Evolutionary conservation across 2,113 vertebrate genomes (phyloP).

Genomic region (Hippocampus zosterae): DNA sequence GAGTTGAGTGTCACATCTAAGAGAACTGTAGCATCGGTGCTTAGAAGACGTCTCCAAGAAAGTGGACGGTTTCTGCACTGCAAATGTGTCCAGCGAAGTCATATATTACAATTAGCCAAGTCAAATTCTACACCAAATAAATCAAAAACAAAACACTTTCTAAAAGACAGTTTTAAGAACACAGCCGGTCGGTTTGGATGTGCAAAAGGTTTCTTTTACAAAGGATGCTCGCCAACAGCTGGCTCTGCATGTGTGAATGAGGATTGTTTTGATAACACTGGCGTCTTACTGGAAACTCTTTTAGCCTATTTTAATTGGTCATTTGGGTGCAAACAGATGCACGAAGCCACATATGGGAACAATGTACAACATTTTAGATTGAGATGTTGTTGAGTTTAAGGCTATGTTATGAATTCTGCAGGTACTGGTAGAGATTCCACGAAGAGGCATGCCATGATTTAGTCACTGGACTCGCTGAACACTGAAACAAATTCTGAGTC

Average conservation of each 20-base stretch:
- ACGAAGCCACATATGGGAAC: not conserved
- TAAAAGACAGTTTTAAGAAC: not conserved
- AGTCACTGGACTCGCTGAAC: not conserved
- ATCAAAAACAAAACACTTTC: not conserved
- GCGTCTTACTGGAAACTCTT: not conserved
- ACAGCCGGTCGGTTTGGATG: not conserved
- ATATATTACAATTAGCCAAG: not conserved
- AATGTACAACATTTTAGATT: constrained; percentile 11
- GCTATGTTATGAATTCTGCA: constrained; percentile 2
- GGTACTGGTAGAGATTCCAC: constrained; percentile 8
- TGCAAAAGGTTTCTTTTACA: not conserved
- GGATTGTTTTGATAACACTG: not conserved
- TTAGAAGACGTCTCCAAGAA: not conserved
- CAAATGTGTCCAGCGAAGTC: no score
- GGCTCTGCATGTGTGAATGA: not conserved
- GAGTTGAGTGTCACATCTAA: no score
- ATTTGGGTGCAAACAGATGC: not conserved
- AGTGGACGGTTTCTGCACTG: no score
- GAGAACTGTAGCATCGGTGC: not conserved
- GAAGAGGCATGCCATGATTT: not conserved
- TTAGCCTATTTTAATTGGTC: not conserved
- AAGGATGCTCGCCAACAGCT: not conserved
- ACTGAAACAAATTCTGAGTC: not conserved
- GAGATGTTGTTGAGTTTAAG: not conserved
- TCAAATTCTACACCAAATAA: not conserved